These are phyloP conservation scores for Podarcis raffonei DNA, from an alignment of 2,113 vertebrate genomes.

Conservation along the genomic window DNA sequence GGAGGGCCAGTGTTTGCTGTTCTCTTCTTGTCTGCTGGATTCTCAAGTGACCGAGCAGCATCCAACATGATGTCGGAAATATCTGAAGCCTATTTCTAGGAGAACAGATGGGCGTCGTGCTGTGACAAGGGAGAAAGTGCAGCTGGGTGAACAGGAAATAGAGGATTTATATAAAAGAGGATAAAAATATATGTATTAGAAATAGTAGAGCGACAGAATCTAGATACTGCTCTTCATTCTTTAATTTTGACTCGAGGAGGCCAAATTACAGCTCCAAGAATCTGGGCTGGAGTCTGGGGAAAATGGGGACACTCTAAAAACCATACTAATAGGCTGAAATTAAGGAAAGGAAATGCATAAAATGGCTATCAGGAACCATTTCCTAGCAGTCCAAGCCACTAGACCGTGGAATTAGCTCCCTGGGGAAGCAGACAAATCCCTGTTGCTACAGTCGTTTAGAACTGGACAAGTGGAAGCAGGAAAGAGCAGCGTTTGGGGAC, in stretches of 20 bases:
- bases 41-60: conserved; percentile 12
- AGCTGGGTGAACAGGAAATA: not conserved
- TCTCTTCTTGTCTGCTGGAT: not conserved
- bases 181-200: not conserved
- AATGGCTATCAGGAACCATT: not conserved
- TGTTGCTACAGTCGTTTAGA: conserved; percentile 37
- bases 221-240: not conserved
- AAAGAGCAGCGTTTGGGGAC: not conserved
- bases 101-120: conserved; percentile 4
- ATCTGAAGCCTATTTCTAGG: conserved; percentile 6
- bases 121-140: not conserved
- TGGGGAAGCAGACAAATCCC: conserved; percentile 9
- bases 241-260: not conserved
- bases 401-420: not conserved
- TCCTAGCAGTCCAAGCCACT: conserved; percentile 15
- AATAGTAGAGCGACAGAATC: not conserved
- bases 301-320: not conserved
- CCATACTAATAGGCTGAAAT: not conserved
- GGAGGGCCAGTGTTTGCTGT: not conserved
- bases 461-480: conserved; percentile 9
- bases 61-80: not conserved
- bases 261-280: not conserved
- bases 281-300: not conserved
- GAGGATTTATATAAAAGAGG: not conserved
- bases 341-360: conserved; percentile 12